A percentile compares a stretch with the other conserved stretches of the same genome.
These are phyloP conservation scores for Galeopterus variegatus DNA, from an alignment of 2,113 vertebrate genomes.

Conservation along the genomic window DNA sequence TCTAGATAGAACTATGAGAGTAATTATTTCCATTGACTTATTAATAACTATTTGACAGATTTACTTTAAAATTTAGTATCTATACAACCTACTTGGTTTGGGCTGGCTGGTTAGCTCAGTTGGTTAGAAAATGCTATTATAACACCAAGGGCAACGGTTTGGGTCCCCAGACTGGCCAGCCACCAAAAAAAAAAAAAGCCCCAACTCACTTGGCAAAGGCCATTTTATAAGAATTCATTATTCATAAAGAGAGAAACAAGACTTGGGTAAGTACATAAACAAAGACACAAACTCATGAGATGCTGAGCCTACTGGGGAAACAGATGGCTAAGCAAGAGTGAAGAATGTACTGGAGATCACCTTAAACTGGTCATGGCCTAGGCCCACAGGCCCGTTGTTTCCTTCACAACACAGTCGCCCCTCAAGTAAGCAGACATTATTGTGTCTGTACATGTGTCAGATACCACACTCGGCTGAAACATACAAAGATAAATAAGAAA, in stretches of 20 bases:
- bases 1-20: background rate
- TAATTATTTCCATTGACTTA: background rate
- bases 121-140: no score
- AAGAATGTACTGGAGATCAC: background rate
- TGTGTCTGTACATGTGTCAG: background rate
- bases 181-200: no score
- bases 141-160: no score
- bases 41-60: slow-evolving; percentile 20
- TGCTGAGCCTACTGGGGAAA: background rate
- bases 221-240: background rate
- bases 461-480: background rate
- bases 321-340: background rate
- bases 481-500: background rate
- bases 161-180: no score
- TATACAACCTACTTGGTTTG: no score
- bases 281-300: background rate
- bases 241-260: background rate
- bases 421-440: background rate
- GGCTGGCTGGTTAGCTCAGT: no score
- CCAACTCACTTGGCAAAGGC: background rate
- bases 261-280: background rate
- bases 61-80: background rate
- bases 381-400: background rate
- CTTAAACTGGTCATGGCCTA: background rate
- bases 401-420: background rate